phyloP scores from a whole-genome alignment of 2,888 invertebrate species.

The Copidosoma aretas region DNA sequence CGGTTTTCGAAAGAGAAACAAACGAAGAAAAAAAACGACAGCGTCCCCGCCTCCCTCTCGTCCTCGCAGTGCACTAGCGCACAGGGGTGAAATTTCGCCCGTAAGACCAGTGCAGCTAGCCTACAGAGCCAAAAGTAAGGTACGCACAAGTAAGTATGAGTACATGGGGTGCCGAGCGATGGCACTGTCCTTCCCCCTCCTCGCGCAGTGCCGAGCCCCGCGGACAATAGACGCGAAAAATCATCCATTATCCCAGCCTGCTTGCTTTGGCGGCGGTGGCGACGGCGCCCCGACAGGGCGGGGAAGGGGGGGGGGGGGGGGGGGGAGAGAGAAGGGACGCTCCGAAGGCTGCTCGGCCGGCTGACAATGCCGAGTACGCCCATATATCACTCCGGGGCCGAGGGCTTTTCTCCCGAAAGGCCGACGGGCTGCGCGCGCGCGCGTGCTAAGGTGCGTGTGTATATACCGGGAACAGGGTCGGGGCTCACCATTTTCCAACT shows the following conservation, averaged over 20 bases:
- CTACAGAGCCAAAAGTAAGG: conserved; percentile 36
- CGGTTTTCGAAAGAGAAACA: conserved; percentile 11
- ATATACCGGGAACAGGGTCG: conserved; percentile 35
- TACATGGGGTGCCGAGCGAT: conserved; percentile 48
- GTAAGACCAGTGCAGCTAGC: not conserved
- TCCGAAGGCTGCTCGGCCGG: conserved; percentile 39
- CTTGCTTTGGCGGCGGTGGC: not conserved
- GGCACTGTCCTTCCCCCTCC: conserved; percentile 12
- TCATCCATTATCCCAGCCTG: conserved; percentile 59
- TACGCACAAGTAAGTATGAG: conserved; percentile 31
- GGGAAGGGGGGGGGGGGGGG: conserved; percentile 20
- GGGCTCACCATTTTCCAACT: conserved; percentile 47
- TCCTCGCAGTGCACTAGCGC: not conserved
- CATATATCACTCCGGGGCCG: conserved; percentile 58
- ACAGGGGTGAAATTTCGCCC: conserved; percentile 1
- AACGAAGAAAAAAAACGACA: not conserved
- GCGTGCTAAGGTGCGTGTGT: not conserved
- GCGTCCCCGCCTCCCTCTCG: too few species aligned
- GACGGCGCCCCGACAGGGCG: too few species aligned
- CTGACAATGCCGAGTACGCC: conserved; percentile 56
- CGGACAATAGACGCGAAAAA: conserved; percentile 61
- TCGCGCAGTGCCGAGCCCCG: conserved; percentile 40
- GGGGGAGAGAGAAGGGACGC: conserved; percentile 33
- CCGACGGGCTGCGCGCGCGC: conserved; percentile 34
- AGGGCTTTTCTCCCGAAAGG: conserved; percentile 55